A percentile compares a stretch with the other conserved stretches of the same genome.
Evolutionary conservation across 2,888 invertebrate genomes (phyloP).

Genomic region (Diachrysia chrysitis): DNA sequence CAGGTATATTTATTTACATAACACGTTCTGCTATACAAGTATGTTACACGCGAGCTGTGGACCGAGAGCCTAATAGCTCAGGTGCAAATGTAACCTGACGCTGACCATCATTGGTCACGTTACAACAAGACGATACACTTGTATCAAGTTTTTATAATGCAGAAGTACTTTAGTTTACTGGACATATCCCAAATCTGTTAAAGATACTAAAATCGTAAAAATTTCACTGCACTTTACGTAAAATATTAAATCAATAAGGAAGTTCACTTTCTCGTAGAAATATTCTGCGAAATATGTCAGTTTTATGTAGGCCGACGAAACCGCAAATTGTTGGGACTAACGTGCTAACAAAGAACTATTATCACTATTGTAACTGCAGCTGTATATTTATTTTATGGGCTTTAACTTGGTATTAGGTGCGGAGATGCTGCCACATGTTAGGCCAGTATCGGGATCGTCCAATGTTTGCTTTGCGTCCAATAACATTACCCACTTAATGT

Average conservation of each 20-base stretch:
- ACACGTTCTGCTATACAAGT: conserved; percentile 34
- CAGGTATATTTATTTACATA: conserved; percentile 41
- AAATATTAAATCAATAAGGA: conserved; percentile 4
- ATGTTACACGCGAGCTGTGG: conserved; percentile 28
- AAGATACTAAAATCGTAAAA: too few species aligned
- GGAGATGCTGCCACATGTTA: conserved; percentile 12
- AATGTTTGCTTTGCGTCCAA: conserved; percentile 51
- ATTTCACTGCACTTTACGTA: background rate
- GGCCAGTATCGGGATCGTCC: conserved; percentile 19
- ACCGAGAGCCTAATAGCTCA: conserved; percentile 44
- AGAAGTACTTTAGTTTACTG: conserved; percentile 38
- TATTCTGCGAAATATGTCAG: conserved; percentile 14
- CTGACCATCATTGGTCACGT: conserved; percentile 67
- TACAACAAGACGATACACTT: conserved; percentile 62
- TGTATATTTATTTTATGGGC: conserved; percentile 6
- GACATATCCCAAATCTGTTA: conserved; percentile 32
- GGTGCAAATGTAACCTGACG: conserved; percentile 66
- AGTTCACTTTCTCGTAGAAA: conserved; percentile 8
- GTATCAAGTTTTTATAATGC: conserved; percentile 59
- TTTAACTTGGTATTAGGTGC: conserved; percentile 12
- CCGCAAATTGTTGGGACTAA: conserved; percentile 49
- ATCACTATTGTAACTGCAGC: conserved; percentile 20
- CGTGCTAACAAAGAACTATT: conserved; percentile 31
- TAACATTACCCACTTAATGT: conserved; percentile 67
- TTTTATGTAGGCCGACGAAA: conserved; percentile 32